phyloP scores from a whole-genome alignment of 1,140 invertebrate species.

The Rhopalosiphum maidis region DNA sequence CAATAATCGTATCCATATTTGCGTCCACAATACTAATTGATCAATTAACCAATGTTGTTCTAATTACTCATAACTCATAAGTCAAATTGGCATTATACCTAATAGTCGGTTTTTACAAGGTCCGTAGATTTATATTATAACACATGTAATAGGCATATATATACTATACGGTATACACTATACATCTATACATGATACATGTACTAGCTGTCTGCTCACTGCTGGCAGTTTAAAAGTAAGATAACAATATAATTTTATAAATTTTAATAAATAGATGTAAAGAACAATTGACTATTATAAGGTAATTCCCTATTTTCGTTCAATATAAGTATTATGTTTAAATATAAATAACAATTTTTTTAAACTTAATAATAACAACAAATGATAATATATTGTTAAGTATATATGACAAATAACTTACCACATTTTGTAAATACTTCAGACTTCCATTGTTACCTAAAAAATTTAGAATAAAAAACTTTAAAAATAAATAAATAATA shows the following conservation, averaged over 20 bases:
- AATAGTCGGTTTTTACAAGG: conserved; percentile 7
- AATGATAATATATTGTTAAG: background rate
- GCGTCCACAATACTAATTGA: conserved; percentile 21
- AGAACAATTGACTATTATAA: background rate
- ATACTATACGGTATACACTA: background rate
- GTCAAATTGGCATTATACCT: background rate
- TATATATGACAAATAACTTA: background rate
- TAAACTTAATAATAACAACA: background rate
- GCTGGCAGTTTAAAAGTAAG: background rate
- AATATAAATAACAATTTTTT: background rate
- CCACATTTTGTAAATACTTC: background rate
- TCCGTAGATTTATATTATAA: background rate
- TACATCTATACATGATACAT: too few relatives aligned
- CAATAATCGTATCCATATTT: background rate
- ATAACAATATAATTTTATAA: background rate
- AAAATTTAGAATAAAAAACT: background rate
- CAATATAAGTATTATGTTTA: background rate
- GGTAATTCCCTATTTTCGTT: background rate
- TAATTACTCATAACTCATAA: background rate
- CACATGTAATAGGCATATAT: background rate
- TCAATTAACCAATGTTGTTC: conserved; percentile 31
- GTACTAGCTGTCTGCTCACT: background rate
- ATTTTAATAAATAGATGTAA: background rate
- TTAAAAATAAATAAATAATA: background rate
- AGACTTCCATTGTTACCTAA: background rate